Percentiles rank a stretch among this genome's conserved stretches.
Conservation (phyloP, 2,113 vertebrate species). For the Holacanthus passer region DNA sequence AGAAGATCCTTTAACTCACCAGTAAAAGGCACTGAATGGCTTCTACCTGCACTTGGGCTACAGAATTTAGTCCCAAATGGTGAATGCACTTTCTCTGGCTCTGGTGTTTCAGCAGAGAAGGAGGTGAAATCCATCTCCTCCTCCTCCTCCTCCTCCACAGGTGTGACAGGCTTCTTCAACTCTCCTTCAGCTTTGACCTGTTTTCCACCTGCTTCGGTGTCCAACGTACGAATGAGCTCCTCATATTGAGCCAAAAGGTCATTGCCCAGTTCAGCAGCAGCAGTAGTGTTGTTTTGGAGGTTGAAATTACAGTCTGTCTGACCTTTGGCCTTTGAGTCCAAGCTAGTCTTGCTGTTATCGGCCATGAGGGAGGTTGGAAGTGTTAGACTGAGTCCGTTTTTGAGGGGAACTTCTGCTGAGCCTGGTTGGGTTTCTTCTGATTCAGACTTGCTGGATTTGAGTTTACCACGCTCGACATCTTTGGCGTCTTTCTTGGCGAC, state of each 20-base stretch:
- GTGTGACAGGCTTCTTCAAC: constrained; percentile 56
- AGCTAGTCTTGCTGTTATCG: constrained; percentile 58
- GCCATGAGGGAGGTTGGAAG: constrained; percentile 55
- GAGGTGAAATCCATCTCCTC: constrained; percentile 88
- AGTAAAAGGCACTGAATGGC: constrained; percentile 90
- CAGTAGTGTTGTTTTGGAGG: constrained; percentile 51
- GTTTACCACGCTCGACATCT: constrained; percentile 55
- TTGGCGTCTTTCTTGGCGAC: constrained; percentile 91
- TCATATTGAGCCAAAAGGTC: constrained; percentile 92
- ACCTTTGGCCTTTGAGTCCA: constrained; percentile 46
- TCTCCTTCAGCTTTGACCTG: constrained; percentile 67
- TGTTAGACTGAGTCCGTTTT: constrained; percentile 77
- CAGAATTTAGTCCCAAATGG: constrained; percentile 85
- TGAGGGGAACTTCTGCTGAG: constrained; percentile 42
- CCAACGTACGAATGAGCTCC: constrained; percentile 91
- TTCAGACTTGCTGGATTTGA: background rate
- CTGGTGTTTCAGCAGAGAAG: constrained; percentile 87
- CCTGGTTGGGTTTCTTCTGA: constrained; percentile 12
- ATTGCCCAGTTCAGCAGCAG: constrained; percentile 79
- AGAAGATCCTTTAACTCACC: constrained; percentile 83
- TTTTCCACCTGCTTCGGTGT: constrained; percentile 73
- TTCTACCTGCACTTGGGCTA: constrained; percentile 65
- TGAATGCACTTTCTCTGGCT: constrained; percentile 82
- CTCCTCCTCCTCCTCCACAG: constrained; percentile 80
- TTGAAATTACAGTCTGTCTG: constrained; percentile 71